phyloP scores from a whole-genome alignment of 2,888 invertebrate genomes.

The Nemapogon koenigi region DNA sequence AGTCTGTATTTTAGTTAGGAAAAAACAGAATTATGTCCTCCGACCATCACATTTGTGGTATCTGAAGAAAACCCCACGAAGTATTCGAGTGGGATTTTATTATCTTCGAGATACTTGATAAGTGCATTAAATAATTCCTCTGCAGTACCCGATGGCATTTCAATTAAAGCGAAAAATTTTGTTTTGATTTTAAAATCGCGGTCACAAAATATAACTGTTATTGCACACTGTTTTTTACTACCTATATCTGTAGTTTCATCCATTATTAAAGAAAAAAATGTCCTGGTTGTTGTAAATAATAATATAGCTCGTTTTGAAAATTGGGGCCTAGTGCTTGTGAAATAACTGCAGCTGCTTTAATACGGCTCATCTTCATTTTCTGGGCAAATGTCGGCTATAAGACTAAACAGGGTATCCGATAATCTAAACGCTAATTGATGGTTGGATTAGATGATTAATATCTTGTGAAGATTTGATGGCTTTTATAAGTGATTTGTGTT shows the following conservation, averaged over 20 bases:
- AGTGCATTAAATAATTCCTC: background rate
- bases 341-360: background rate
- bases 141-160: background rate
- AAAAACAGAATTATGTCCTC: background rate
- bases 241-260: background rate
- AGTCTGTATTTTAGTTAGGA: background rate
- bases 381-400: background rate
- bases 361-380: background rate
- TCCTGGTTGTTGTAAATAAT: too few species aligned
- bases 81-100: too few species aligned
- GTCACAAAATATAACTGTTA: background rate
- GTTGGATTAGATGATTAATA: background rate
- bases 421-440: background rate
- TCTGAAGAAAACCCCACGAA: too few species aligned
- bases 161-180: background rate
- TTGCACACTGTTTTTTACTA: background rate
- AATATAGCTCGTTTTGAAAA: background rate
- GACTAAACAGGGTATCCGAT: background rate
- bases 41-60: background rate
- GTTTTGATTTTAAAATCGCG: background rate
- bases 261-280: background rate
- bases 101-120: background rate
- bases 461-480: background rate
- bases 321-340: background rate
- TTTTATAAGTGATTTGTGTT: background rate